A percentile compares a stretch with the other conserved stretches of the same genome.
Conservation (phyloP, 2,113 vertebrate genomes). For the Nesogale talazaci region DNA sequence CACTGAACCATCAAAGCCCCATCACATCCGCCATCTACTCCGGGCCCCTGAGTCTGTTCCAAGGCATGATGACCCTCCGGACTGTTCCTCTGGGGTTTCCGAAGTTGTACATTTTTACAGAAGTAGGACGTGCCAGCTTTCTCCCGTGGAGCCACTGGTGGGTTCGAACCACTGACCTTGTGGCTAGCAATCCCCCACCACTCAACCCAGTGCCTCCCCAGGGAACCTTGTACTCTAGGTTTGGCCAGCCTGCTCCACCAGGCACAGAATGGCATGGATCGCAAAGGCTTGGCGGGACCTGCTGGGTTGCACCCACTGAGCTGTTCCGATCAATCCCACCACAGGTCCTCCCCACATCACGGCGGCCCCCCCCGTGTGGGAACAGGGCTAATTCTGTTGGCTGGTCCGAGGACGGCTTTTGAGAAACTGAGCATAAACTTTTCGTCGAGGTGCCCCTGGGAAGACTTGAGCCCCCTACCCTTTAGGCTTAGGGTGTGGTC, state of each 20-base stretch:
- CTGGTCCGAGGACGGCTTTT: not conserved
- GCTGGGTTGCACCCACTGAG: not conserved
- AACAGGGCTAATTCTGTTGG: not conserved
- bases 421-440: not conserved
- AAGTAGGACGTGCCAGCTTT: no score
- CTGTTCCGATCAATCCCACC: not conserved
- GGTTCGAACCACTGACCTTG: no score
- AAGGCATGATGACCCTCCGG: no score
- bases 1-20: no score
- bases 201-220: not conserved
- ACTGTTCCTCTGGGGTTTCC: no score
- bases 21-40: no score
- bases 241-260: not conserved
- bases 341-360: not conserved
- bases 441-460: not conserved
- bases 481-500: not conserved
- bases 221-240: not conserved
- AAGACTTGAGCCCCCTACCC: not conserved
- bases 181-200: not conserved
- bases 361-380: not conserved
- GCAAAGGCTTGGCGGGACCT: not conserved
- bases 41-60: no score
- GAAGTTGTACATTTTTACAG: no score
- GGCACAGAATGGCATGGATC: not conserved
- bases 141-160: no score